Evolutionary conservation across 2,797 vertebrate species (phyloP), one percentile per base, ranked within the genome.

Genomic region (Spatula clypeata): DNA sequence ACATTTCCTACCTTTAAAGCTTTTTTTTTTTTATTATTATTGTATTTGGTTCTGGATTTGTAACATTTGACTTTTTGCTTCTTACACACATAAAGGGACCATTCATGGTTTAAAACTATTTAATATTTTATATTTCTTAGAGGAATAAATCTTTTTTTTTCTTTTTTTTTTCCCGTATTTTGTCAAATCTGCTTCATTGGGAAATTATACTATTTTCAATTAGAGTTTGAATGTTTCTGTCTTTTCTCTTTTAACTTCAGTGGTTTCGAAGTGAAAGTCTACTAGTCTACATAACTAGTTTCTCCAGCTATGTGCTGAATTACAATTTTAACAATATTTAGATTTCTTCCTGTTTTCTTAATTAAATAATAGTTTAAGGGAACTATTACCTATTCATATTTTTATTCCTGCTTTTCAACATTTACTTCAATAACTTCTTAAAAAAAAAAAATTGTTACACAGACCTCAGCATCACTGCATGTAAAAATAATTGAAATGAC

Each of bases 401-500:
- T 80, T 88, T 84, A 40, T 93, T 83, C 32, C 47, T 82, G 36
- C 72, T 95, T 92, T 96, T 97, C 81, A 92, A n/a, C 88, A 95
- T 97, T 97, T 96, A 97, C 94, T 97, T 97, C 89, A 93, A 86
- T 91, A 97, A 97, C 90, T 97, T 97, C 86, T 94, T 80, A 38
- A 86, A 88, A 95, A 96, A 86, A 88, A 95, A 96, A 94, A 94
- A 97, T 70, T 96, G 81, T 94, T 97, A 81, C 80, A 87, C 0
- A 62, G 93, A 95, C 91, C 91, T 97, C 95, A 95, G 93, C 84
- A 85, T 94, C 94, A 79, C 89, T 96, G 95, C 95, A 94, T 97
- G 83, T 95, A 97, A 98, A 97, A 98, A 97, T 97, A 98, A 98
- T 97, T 97, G 97, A 98, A 98, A 98, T 95, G 93, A 96, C 96